phyloP scores from a whole-genome alignment of 2,797 vertebrate genomes.

The Acanthis flammea region DNA sequence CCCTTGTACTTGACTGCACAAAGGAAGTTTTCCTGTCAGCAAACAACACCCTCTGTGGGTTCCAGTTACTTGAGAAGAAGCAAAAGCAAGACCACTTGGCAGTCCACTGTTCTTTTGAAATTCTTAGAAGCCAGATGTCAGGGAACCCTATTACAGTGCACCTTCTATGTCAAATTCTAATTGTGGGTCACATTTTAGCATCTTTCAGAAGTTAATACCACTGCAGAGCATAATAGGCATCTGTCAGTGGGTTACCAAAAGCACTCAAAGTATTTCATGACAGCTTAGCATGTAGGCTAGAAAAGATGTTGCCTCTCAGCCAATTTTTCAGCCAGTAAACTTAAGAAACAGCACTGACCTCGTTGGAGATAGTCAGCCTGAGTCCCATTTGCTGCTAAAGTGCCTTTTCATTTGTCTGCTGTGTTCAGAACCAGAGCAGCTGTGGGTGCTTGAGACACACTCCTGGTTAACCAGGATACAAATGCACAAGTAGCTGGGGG shows the following conservation, averaged over 20 bases:
- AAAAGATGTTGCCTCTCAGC: neutral
- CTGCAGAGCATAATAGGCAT: neutral
- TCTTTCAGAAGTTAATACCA: neutral
- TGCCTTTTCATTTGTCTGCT: neutral
- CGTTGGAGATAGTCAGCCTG: neutral
- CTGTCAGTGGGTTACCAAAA: neutral
- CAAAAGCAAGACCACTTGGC: neutral
- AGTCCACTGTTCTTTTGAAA: neutral
- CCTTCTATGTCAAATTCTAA: neutral
- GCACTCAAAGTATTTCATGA: neutral
- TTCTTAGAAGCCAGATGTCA: neutral
- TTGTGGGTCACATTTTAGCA: neutral
- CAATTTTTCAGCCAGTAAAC: neutral
- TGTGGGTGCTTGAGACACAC: neutral
- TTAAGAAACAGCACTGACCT: neutral
- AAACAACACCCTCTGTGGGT: neutral
- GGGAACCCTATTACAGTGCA: neutral
- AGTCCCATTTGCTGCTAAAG: neutral
- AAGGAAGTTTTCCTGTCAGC: neutral
- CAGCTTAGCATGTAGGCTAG: neutral
- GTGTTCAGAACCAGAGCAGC: neutral
- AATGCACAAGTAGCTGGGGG: neutral
- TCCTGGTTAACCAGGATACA: neutral
- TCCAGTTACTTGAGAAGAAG: neutral
- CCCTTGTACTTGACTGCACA: neutral